Conservation (phyloP, 2,888 invertebrate species). For the Caenorhabditis japonica region DNA sequence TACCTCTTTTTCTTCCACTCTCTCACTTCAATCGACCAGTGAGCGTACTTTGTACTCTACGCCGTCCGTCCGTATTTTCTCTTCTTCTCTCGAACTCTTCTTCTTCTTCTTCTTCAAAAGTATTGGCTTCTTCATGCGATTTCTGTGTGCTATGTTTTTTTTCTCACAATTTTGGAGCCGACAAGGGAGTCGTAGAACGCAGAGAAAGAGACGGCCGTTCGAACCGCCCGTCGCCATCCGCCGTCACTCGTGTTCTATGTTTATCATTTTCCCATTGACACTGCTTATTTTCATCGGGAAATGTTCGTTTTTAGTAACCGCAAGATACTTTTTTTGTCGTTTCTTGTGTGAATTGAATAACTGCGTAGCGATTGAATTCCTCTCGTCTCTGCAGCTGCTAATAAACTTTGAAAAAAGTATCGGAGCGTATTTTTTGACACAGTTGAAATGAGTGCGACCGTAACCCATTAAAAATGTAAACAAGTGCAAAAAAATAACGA, state of each 20-base stretch:
- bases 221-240: conserved; percentile 32
- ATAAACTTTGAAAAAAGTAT: too few relatives aligned
- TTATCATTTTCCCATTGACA: conserved; percentile 15
- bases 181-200: background rate
- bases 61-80: conserved; percentile 18
- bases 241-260: conserved; percentile 27
- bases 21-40: conserved; percentile 9
- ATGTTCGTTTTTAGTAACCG: too few relatives aligned
- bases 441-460: too few relatives aligned
- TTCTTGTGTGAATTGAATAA: too few relatives aligned
- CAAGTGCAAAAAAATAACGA: too few relatives aligned
- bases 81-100: conserved; percentile 10
- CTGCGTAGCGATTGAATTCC: too few relatives aligned
- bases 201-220: conserved; percentile 34
- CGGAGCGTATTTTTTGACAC: too few relatives aligned
- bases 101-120: background rate
- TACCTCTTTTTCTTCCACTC: conserved; percentile 2
- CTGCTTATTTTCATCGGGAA: too few relatives aligned
- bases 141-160: conserved; percentile 8
- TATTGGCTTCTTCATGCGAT: background rate
- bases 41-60: conserved; percentile 41
- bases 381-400: too few relatives aligned
- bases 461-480: too few relatives aligned
- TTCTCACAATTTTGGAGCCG: background rate
- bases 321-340: too few relatives aligned